Evolutionary conservation across 2,113 vertebrate genomes (phyloP).

Genomic region (Cinclus cinclus): DNA sequence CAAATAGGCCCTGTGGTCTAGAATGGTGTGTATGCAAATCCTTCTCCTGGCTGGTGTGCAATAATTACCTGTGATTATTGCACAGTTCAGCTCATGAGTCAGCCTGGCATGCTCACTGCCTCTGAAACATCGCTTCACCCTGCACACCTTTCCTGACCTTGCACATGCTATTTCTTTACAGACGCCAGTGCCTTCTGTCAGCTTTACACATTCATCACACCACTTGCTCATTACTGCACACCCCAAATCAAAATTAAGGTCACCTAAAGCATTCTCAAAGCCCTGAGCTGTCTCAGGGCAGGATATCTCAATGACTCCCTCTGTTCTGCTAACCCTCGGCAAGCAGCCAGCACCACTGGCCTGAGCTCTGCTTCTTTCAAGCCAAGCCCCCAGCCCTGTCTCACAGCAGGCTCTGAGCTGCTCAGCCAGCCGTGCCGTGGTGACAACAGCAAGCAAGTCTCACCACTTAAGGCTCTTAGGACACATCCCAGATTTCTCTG

Average conservation of each 20-base stretch:
- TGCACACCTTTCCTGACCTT: slow-evolving; percentile 22
- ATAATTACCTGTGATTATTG: slow-evolving; percentile 56
- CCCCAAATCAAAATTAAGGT: slow-evolving; percentile 38
- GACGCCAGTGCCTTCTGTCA: not conserved
- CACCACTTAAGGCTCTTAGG: not conserved
- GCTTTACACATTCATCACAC: not conserved
- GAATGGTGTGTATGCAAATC: not conserved
- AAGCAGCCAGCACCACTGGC: not conserved
- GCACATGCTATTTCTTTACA: slow-evolving; percentile 1
- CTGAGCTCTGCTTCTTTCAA: fast-evolving
- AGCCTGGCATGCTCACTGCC: not conserved
- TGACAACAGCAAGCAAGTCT: not conserved
- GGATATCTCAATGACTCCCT: not conserved
- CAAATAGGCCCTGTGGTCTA: not conserved
- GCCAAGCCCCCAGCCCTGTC: not conserved
- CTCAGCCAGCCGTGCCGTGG: not conserved
- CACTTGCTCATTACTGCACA: not conserved
- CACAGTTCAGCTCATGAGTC: slow-evolving; percentile 56
- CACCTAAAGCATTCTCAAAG: not conserved
- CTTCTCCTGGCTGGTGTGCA: not conserved
- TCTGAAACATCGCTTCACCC: not conserved
- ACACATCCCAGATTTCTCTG: not conserved
- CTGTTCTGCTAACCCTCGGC: not conserved
- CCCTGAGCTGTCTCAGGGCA: not conserved
- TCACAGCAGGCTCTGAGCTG: not conserved